Percentiles rank a stretch among this genome's conserved stretches.
phyloP scores from a whole-genome alignment of 2,113 vertebrate species.

The Hemiscyllium ocellatum region DNA sequence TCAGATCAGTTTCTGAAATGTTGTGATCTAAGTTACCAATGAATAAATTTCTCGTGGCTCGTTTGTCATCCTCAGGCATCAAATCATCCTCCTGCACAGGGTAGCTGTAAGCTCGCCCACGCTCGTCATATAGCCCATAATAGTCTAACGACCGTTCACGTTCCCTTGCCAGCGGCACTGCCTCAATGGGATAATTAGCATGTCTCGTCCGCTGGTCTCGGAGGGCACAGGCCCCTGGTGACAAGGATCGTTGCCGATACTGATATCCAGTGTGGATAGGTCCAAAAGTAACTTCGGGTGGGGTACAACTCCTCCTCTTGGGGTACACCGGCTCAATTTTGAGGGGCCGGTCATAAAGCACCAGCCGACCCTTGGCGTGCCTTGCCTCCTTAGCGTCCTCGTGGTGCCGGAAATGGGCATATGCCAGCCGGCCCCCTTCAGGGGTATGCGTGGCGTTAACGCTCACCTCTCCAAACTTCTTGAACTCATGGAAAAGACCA shows the following conservation, averaged over 20 bases:
- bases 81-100: conserved; percentile 81
- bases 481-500: conserved; percentile 90
- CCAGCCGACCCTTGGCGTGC: conserved; percentile 72
- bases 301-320: conserved; percentile 59
- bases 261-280: conserved; percentile 71
- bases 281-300: conserved; percentile 71
- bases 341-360: conserved; percentile 81
- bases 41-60: conserved; percentile 91
- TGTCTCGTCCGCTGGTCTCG: conserved; percentile 72
- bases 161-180: conserved; percentile 69
- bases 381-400: conserved; percentile 88
- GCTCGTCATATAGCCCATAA: conserved; percentile 81
- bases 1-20: conserved; percentile 79
- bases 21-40: conserved; percentile 90
- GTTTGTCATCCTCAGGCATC: conserved; percentile 91
- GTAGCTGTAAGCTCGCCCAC: conserved; percentile 75
- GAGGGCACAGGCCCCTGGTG: conserved; percentile 68
- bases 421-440: conserved; percentile 85
- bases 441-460: conserved; percentile 90
- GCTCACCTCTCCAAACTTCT: conserved; percentile 92
- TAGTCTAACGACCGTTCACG: conserved; percentile 81
- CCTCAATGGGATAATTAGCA: conserved; percentile 65
- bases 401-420: conserved; percentile 89
- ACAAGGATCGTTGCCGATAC: conserved; percentile 80
- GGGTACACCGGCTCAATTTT: conserved; percentile 90